Base-by-base conservation (phyloP, 1,140 invertebrate genomes). In the Palaemon carinicauda region DNA sequence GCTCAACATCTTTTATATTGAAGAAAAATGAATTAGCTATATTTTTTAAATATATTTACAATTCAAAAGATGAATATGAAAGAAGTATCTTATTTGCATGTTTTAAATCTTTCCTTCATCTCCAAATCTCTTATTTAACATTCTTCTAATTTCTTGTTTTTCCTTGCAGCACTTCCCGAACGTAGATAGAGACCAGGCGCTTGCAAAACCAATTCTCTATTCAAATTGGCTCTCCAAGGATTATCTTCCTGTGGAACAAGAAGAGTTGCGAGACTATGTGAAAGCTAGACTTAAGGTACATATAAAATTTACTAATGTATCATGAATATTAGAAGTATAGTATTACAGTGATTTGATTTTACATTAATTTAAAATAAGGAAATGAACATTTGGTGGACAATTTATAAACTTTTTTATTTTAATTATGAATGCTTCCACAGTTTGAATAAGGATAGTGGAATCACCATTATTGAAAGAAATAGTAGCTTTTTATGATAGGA, bases 171-270 rank as follows among this genome's bases (percentile, higher is more conserved):
- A 99, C 92, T 99, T 99, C 94, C 96, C 97, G 75, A 95, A 94
- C 80, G 96, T 99, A 27, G 96, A 98, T 90, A 94, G 94, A 87
- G 95, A 98, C 75, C 95, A 95, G 90, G 96, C 98, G 1, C 93
- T 99, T 0, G 92, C 93, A 19, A 93, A 98, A 74, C 99, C 99
- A 0, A 98, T 99, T 89, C 92, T 99, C 4, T 99, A 99, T 93
- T 98, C 97, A 90, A 99, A 99, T 91, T 99, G 99, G 99, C 92
- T 99, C 12, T 97, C 96, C 41, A 99, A 99, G 92, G 97, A 99
- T 92, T 99, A 99, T 90, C 94, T 98, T 53, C 98, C 99, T 1
- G 98, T 99, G 1, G 96, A 98, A 84, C 94, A 97, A 90, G 97
- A 99, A 91, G 96, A 98, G 91, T 92, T 99, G 7, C 93, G 98